Conservation (phyloP, 2,797 vertebrate species). For the Epinephelus awoara region DNA sequence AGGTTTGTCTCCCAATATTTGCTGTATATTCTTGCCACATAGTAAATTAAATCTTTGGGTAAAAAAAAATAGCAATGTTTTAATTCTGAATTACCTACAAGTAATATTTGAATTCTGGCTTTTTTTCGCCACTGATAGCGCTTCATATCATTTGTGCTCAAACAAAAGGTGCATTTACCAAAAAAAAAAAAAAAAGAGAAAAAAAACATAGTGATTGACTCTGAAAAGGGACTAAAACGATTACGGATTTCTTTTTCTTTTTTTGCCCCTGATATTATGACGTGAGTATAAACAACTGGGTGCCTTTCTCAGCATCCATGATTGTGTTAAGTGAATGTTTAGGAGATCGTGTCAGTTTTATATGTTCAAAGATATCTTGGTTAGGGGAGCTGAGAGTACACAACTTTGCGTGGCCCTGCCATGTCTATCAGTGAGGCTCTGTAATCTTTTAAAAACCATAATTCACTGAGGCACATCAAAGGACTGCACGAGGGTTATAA, state of each 20-base stretch:
- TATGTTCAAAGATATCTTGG: conserved; percentile 17
- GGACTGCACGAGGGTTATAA: conserved; percentile 34
- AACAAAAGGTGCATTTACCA: background rate
- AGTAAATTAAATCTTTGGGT: background rate
- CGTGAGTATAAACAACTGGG: background rate
- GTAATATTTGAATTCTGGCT: background rate
- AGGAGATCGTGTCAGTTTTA: conserved; percentile 6
- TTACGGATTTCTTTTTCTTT: background rate
- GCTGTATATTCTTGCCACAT: background rate
- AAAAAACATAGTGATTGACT: background rate
- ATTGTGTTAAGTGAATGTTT: conserved; percentile 4
- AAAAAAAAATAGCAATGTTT: background rate
- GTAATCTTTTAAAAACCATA: conserved; percentile 52
- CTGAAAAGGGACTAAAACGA: background rate
- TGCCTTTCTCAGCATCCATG: background rate
- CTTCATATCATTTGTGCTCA: background rate
- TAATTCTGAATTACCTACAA: background rate
- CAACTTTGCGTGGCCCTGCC: background rate
- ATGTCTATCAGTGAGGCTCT: conserved; percentile 33
- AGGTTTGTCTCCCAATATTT: background rate
- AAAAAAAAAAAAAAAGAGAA: background rate
- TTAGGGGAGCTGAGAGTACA: conserved; percentile 4
- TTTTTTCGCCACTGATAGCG: background rate
- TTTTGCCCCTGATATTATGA: background rate
- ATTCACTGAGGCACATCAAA: conserved; percentile 52